Percentiles rank a stretch among this genome's conserved stretches.
phyloP scores from a whole-genome alignment of 2,797 vertebrate species.

The Salmo trutta region DNA sequence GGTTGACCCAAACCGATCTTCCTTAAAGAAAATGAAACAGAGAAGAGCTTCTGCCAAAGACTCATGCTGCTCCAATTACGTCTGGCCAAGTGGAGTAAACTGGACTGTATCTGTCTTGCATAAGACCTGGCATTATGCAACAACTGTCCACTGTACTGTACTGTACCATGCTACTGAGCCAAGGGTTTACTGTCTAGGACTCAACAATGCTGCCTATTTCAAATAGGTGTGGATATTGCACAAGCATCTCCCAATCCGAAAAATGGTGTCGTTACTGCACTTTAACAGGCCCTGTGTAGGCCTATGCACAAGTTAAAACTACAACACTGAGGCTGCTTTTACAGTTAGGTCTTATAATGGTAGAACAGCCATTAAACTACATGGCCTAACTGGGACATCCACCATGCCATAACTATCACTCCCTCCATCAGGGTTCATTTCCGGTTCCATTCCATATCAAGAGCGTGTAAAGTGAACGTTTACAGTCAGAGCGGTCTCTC shows the following conservation, averaged over 20 bases:
- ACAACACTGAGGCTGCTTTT: not conserved
- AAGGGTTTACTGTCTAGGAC: not conserved
- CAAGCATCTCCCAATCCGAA: no score
- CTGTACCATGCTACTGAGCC: not conserved
- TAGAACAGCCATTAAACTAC: not conserved
- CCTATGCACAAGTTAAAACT: not conserved
- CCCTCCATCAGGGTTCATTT: not conserved
- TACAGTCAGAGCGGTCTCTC: conserved; percentile 24
- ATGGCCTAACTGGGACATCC: not conserved
- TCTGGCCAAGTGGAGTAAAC: conserved; percentile 17
- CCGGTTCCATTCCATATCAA: not conserved
- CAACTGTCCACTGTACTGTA: conserved; percentile 28
- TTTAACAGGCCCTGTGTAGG: not conserved
- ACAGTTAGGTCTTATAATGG: not conserved
- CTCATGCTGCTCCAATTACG: conserved; percentile 25
- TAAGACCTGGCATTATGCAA: conserved; percentile 43
- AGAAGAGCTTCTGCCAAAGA: conserved; percentile 18
- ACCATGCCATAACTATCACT: not conserved
- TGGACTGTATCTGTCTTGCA: conserved; percentile 25
- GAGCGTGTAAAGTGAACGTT: not conserved
- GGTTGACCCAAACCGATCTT: conserved; percentile 32
- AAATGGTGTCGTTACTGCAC: conserved; percentile 1
- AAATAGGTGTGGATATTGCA: no score
- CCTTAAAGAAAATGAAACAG: conserved; percentile 65
- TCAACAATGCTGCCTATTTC: no score